Evolutionary conservation across 2,888 invertebrate species (phyloP).

Genomic region (Eupithecia subumbrata): DNA sequence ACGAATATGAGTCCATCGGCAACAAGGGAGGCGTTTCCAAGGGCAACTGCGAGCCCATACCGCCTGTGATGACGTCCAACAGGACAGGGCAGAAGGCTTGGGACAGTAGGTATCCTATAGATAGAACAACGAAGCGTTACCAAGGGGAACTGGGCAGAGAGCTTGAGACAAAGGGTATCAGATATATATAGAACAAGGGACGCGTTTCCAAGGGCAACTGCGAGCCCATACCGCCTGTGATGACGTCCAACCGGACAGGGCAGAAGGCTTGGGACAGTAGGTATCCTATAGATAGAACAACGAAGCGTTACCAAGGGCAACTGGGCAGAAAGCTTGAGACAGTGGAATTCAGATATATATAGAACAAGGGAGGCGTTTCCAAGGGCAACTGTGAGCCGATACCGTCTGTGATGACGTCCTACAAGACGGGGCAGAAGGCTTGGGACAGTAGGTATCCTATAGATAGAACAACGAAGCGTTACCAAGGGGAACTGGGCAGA

Average conservation of each 20-base stretch:
- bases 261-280: constrained; percentile 23
- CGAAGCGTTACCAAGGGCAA: neutral
- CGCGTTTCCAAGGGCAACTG: neutral
- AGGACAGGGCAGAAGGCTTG: constrained; percentile 57
- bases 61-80: constrained; percentile 40
- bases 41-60: constrained; percentile 47
- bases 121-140: neutral
- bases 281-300: neutral
- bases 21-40: neutral
- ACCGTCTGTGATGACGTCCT: constrained; percentile 39
- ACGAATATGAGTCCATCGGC: constrained; percentile 3
- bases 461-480: neutral
- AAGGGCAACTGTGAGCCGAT: constrained; percentile 47
- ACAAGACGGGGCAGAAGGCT: constrained; percentile 54
- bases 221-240: constrained; percentile 42
- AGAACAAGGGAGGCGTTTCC: neutral
- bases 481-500: constrained; percentile 29
- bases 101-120: constrained; percentile 52
- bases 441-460: constrained; percentile 55
- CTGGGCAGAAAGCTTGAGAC: constrained; percentile 40
- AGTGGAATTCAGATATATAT: constrained; percentile 9
- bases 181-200: neutral
- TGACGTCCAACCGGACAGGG: constrained; percentile 13
- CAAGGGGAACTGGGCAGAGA: constrained; percentile 19
- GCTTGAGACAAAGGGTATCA: constrained; percentile 5